Base-by-base conservation (phyloP, 2,888 invertebrate genomes). In the Harpalus rubripes region DNA sequence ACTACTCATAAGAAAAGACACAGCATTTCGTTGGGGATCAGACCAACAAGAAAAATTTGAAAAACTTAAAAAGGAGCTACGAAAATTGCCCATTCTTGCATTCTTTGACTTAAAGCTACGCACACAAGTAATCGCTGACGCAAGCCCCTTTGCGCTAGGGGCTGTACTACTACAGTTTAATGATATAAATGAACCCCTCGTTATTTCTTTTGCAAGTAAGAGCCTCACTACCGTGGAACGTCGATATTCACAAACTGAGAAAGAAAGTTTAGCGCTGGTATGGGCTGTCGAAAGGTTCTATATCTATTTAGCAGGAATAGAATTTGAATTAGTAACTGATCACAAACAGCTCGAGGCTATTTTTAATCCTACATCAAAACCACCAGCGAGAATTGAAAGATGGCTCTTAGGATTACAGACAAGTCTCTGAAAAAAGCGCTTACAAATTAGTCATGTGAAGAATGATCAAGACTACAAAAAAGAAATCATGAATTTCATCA, bases 401-500 rank as follows among this genome's bases (percentile, higher is more conserved):
- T 76, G 44, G 76, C 32, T 76, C 12, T 10, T 76, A 8, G 0
- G 44, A 76, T 32, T 76, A 44, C 39, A 41, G 15, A 10, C 82
- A 87, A 84, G 32, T 86, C 86, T 86, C 87, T 0, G 80, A n/a
- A 86, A 16, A 10, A 7, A n/a, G n/a, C n/a, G n/a, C n/a, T n/a
- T n/a, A n/a, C n/a, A n/a, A n/a, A n/a, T n/a, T n/a, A n/a, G n/a
- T n/a, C n/a, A n/a, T n/a, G n/a, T n/a, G n/a, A n/a, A n/a, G n/a
- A n/a, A n/a, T n/a, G n/a, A n/a, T n/a, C n/a, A n/a, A n/a, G n/a
- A n/a, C n/a, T n/a, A n/a, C n/a, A n/a, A n/a, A n/a, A n/a, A n/a
- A n/a, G n/a, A n/a, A n/a, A n/a, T n/a, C n/a, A n/a, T n/a, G n/a
- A n/a, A n/a, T n/a, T n/a, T n/a, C n/a, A n/a, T n/a, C n/a, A n/a